A percentile compares a stretch with the other conserved stretches of the same genome.
These are phyloP conservation scores for Eristalinus aeneus DNA, from an alignment of 2,888 invertebrate species.

Conservation along the genomic window DNA sequence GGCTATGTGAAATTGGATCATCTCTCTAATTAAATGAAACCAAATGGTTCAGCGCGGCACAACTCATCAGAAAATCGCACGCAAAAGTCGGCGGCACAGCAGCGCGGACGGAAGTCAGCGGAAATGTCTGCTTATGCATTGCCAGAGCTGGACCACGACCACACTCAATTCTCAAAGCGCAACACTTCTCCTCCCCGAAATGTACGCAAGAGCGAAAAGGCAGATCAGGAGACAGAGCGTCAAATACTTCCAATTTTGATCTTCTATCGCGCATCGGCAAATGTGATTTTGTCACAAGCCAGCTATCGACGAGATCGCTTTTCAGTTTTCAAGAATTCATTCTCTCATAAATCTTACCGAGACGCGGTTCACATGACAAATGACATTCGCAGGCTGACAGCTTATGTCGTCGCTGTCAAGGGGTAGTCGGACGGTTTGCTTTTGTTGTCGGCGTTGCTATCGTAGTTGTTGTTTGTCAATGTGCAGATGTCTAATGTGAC, in stretches of 20 bases:
- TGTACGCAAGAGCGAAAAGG: slow-evolving; percentile 6
- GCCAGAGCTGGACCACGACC: slow-evolving; percentile 37
- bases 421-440: slow-evolving; percentile 24
- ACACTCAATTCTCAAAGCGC: slow-evolving; percentile 12
- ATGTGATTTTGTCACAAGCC: slow-evolving; percentile 32
- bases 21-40: slow-evolving; percentile 71
- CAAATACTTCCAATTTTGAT: slow-evolving; percentile 46
- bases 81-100: slow-evolving; percentile 33
- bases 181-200: neutral
- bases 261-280: slow-evolving; percentile 13
- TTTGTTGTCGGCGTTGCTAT: neutral
- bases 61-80: slow-evolving; percentile 65
- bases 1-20: slow-evolving; percentile 68
- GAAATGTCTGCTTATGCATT: slow-evolving; percentile 42
- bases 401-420: slow-evolving; percentile 24
- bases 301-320: slow-evolving; percentile 24
- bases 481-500: slow-evolving; percentile 55
- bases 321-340: slow-evolving; percentile 19
- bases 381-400: slow-evolving; percentile 44
- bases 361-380: slow-evolving; percentile 63
- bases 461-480: slow-evolving; percentile 44
- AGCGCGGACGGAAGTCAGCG: slow-evolving; percentile 38
- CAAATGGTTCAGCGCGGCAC: slow-evolving; percentile 68
- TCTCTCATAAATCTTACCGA: slow-evolving; percentile 51
- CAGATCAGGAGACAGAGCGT: slow-evolving; percentile 29